Conservation (phyloP, 2,113 vertebrate genomes). For the Pluvianellus socialis region DNA sequence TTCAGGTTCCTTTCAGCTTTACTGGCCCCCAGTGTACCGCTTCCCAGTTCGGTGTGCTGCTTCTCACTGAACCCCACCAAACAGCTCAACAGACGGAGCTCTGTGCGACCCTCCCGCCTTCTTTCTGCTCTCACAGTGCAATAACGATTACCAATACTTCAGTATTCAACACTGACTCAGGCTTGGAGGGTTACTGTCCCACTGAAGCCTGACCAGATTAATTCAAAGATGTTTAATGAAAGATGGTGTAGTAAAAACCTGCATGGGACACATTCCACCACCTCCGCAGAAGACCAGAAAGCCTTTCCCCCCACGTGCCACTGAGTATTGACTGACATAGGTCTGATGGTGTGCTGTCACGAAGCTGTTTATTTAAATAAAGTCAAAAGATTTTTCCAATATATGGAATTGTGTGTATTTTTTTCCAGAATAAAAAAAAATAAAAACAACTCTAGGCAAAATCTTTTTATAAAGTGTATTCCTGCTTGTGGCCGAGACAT, state of each 20-base stretch:
- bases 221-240: not conserved
- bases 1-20: not conserved
- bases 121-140: not conserved
- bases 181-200: not conserved
- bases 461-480: not conserved
- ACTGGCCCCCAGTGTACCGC: not conserved
- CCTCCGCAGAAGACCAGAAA: accelerated
- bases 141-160: accelerated
- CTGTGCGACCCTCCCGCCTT: not conserved
- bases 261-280: not conserved
- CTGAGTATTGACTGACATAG: accelerated
- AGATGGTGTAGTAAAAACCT: not conserved
- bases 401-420: not conserved
- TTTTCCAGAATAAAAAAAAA: not conserved
- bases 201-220: not conserved
- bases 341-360: too few species aligned
- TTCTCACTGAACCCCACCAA: accelerated
- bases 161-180: accelerated
- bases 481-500: not conserved
- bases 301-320: accelerated
- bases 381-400: not conserved
- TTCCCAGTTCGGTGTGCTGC: not conserved
- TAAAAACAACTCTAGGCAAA: not conserved
- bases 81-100: not conserved
- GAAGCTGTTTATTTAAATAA: not conserved